phyloP scores from a whole-genome alignment of 2,113 vertebrate species.

The Stigmatopora argus region DNA sequence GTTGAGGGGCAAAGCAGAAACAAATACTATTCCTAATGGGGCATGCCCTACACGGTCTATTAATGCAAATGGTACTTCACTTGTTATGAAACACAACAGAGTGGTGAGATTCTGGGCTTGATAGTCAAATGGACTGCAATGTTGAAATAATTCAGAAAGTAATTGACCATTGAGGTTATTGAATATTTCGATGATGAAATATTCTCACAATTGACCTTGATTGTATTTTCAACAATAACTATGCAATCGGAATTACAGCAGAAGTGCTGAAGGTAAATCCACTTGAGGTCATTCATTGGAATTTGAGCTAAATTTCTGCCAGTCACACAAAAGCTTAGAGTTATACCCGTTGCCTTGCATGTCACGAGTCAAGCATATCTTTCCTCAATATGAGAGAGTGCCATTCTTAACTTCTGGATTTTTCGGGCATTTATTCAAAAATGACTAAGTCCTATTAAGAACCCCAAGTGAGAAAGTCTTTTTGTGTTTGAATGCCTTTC shows the following conservation, averaged over 20 bases:
- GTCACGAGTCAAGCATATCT: neutral
- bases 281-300: neutral
- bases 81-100: constrained; percentile 13
- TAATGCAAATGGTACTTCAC: constrained; percentile 16
- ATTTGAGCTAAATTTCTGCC: neutral
- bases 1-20: constrained; percentile 9
- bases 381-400: neutral
- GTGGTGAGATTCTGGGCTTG: neutral
- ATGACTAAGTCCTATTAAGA: neutral
- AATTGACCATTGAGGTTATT: neutral
- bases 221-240: neutral
- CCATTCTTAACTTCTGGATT: neutral
- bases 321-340: neutral
- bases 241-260: neutral
- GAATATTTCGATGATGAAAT: neutral
- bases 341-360: neutral
- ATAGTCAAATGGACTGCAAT: neutral
- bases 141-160: neutral
- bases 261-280: neutral
- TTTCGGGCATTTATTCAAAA: neutral
- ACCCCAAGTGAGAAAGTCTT: neutral
- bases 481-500: neutral
- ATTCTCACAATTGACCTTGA: neutral
- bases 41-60: constrained; percentile 36
- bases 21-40: constrained; percentile 33